Base-by-base conservation (phyloP, 2,113 vertebrate genomes). In the Phyllopteryx taeniolatus region DNA sequence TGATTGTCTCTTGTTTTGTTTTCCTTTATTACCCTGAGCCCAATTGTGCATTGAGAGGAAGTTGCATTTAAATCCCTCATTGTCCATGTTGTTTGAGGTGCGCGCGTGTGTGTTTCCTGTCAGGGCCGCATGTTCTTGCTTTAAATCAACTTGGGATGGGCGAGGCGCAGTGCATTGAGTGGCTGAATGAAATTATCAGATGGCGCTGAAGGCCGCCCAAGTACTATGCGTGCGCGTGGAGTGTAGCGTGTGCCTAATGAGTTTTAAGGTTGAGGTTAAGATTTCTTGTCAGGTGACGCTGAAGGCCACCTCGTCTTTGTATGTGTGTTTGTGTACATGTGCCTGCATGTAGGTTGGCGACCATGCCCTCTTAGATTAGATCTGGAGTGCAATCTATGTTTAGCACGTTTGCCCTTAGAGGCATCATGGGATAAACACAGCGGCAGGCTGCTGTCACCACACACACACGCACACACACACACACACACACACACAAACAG, bases 311-410 rank as follows among this genome's bases (percentile, higher is more conserved):
- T 67, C 42, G 17, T 35, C 19, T 63, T 43, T 63, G 63, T 53
- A 68, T 19, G 22, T 56, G 47, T 19, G 43, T 51, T 54, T 62
- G 44, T 77, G 79, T 68, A 68, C 74, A 61, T 57, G 63, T 71
- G 51, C 74, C 54, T 43, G 70, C 64, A 46, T 14, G 20, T 65
- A 76, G 67, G 71, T 71, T 80, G 76, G 74, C 14, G 64, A 84
- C 33, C 87, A 89, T 92, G 91, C 86, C 90, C 88, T 92, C 91
- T 88, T 84, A 87, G 85, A 89, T 89, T 87, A 86, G 83, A 76
- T 67, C 53, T 72, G 77, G 84, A 85, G 87, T 66, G 56, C 88
- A 91, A 92, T 93, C 91, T 90, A 83, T 85, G 86, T 78, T 86
- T 54, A 75, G 77, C 90, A 92, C 86, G 83, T 86, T 78, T 56